Base-by-base conservation (phyloP, 2,113 vertebrate species). In the Anseranas semipalmata region DNA sequence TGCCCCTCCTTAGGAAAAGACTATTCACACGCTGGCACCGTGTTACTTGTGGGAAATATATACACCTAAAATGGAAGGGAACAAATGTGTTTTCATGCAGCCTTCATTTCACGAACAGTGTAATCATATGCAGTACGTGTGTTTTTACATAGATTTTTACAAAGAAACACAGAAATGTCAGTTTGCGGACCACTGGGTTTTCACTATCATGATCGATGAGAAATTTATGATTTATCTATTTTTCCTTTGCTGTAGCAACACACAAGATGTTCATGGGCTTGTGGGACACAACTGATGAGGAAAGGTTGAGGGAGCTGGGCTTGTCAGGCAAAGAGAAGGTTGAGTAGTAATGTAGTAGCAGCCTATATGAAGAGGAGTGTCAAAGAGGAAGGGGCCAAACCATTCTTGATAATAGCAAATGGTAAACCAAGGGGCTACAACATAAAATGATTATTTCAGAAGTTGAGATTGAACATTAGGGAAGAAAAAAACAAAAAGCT, bases 51-150 rank as follows among this genome's bases (percentile, higher is more conserved):
- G 21, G 52, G 32, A 68, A 89, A 60, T 8, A 24, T 1, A 55
- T 1, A 55, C 48, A 80, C 25, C 33, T 74, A 52, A 68, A 93
- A 32, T 19, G 15, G 39, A 52, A 60, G 25, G 53, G 39, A 65
- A 35, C 28, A 84, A 27, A 6, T 2, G 0, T 13, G 60, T 71
- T n/a, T 70, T 20, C 6, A 2, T 33, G 52, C 82, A 88, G 60
- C 9, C 19, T 32, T 35, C 43, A 58, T 84, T 86, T 81, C 76
- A 53, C 11, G 53, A 30, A 48, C n/a, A 48, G 37, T 7, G 7
- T 15, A 33, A 56, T 7, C 3, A 1, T 33, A n/a, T 2, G 6
- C 33, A 28, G 5, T 79, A 12, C 9, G 2, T 9, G 9, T 30
- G 9, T 15, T 73, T 8, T 60, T 70, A 60, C 1, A 32, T 4